These are phyloP conservation scores for Dipodomys ordii DNA, from an alignment of 2,113 vertebrate species.

Conservation along the genomic window DNA sequence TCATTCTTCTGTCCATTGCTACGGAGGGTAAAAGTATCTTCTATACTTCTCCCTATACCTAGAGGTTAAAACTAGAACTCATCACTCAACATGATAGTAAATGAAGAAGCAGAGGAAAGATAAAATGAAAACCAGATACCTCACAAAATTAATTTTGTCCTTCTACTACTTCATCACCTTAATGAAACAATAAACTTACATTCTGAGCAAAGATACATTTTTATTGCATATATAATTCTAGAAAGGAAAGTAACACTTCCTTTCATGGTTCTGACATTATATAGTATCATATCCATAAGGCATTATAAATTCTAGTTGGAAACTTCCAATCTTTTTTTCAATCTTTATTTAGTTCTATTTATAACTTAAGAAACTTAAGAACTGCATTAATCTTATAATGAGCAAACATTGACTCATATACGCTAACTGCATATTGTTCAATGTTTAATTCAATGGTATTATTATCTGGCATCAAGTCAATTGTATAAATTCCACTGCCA, in stretches of 20 bases:
- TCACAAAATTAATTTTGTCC: constrained; percentile 48
- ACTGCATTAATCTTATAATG: constrained; percentile 7
- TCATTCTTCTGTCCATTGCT: constrained; percentile 77
- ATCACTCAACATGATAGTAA: constrained; percentile 70
- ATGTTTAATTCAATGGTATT: constrained; percentile 48
- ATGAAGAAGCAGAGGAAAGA: constrained; percentile 55
- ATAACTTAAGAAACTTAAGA: constrained; percentile 41
- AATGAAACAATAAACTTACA: not conserved
- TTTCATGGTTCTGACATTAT: constrained; percentile 15
- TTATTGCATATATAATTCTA: not conserved
- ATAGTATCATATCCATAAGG: not conserved
- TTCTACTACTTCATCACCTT: constrained; percentile 29
- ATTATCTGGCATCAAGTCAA: constrained; percentile 34
- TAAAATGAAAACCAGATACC: constrained; percentile 50
- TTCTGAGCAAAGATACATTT: not conserved
- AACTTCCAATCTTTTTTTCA: not conserved
- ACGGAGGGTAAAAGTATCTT: constrained; percentile 73
- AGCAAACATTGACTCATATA: constrained; percentile 42
- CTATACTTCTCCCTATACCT: constrained; percentile 37
- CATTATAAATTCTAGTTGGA: constrained; percentile 31
- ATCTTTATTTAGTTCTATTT: constrained; percentile 47
- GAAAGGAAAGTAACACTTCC: not conserved
- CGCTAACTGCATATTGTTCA: constrained; percentile 33
- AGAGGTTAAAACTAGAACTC: constrained; percentile 67
- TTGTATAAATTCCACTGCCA: not conserved